Conservation (phyloP, 1,140 invertebrate species). For the Nebria ingens region DNA sequence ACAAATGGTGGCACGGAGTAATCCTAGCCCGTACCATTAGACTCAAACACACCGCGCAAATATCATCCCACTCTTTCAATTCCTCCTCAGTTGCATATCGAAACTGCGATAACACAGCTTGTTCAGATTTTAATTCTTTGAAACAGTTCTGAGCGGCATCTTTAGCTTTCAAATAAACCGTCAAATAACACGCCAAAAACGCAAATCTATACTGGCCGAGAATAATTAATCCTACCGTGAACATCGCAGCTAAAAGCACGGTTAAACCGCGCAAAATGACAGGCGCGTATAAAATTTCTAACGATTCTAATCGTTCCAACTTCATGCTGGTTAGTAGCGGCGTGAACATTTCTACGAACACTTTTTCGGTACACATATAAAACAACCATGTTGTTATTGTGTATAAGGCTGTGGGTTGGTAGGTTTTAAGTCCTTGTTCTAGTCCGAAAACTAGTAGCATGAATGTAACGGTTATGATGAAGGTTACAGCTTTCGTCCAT, state of each 20-base stretch:
- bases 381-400: conserved; percentile 54
- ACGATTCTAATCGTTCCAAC: conserved; percentile 50
- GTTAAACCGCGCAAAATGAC: conserved; percentile 48
- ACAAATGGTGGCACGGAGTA: conserved; percentile 66
- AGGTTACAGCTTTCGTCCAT: conserved; percentile 72
- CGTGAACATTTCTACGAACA: conserved; percentile 53
- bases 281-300: conserved; percentile 55
- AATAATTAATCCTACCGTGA: conserved; percentile 43
- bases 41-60: conserved; percentile 63
- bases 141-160: conserved; percentile 47
- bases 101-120: conserved; percentile 48
- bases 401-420: conserved; percentile 54
- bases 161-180: conserved; percentile 53
- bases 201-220: conserved; percentile 45
- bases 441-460: conserved; percentile 62
- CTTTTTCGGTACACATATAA: conserved; percentile 63
- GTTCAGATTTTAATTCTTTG: conserved; percentile 43
- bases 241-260: conserved; percentile 40
- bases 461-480: conserved; percentile 67
- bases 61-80: conserved; percentile 55
- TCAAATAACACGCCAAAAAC: conserved; percentile 50
- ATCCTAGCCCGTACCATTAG: conserved; percentile 55
- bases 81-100: conserved; percentile 53
- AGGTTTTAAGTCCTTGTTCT: conserved; percentile 63
- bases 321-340: conserved; percentile 43